These are phyloP conservation scores for Brachionus asplanchnoidis DNA, from an alignment of 1,140 invertebrate species.

Conservation along the genomic window DNA sequence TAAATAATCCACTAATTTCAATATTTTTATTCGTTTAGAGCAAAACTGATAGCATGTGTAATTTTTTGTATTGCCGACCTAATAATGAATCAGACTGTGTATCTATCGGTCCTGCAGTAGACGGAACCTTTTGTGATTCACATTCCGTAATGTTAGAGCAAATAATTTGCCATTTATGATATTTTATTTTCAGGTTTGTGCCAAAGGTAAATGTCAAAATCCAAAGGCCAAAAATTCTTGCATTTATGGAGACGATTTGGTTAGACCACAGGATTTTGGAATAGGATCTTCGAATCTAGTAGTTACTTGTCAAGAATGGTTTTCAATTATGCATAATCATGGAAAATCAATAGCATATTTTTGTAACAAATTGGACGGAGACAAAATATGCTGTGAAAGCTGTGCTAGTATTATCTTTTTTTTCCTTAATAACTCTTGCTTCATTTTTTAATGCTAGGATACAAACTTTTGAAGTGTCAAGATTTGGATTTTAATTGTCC, in stretches of 20 bases:
- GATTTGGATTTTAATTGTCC: not conserved
- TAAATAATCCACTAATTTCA: not conserved
- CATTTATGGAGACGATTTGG: not conserved
- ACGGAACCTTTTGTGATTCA: not conserved
- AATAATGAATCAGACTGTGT: not conserved
- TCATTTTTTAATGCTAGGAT: not conserved
- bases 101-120: not conserved
- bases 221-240: not conserved
- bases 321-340: not conserved
- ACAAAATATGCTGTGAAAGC: not conserved
- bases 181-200: not conserved
- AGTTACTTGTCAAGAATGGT: not conserved
- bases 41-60: not conserved
- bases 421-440: not conserved
- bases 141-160: not conserved
- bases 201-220: not conserved
- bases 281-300: not conserved
- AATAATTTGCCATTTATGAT: not conserved
- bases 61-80: not conserved
- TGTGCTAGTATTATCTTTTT: not conserved
- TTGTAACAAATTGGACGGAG: not conserved
- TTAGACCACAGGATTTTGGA: not conserved
- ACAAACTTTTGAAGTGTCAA: not conserved
- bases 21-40: not conserved
- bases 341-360: not conserved